Conservation (phyloP, 2,113 vertebrate species). For the Tiliqua scincoides region DNA sequence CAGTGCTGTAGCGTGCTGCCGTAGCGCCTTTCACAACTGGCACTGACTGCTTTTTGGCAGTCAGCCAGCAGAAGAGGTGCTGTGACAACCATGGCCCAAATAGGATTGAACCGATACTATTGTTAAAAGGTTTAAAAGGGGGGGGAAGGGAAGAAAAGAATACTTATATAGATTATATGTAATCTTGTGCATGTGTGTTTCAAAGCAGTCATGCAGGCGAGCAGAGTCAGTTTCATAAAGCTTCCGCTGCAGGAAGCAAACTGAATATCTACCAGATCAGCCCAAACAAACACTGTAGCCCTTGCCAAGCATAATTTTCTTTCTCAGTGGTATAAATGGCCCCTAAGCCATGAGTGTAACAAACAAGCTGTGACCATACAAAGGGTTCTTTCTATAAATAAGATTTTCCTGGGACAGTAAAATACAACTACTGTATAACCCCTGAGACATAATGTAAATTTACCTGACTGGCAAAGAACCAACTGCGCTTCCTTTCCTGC, state of each 20-base stretch:
- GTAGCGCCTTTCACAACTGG: too few relatives aligned
- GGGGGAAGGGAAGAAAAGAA: not conserved
- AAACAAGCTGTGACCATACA: conserved; percentile 14
- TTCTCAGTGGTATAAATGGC: not conserved
- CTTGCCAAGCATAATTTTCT: conserved; percentile 1
- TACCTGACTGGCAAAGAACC: conserved; percentile 22
- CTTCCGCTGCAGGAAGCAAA: not conserved
- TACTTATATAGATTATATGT: not conserved
- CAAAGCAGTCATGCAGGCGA: too few relatives aligned
- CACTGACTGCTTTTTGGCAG: too few relatives aligned
- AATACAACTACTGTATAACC: not conserved
- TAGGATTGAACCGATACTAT: too few relatives aligned
- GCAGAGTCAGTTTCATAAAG: not conserved
- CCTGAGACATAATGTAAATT: conserved; percentile 8
- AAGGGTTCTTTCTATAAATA: conserved; percentile 16
- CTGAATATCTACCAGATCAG: not conserved
- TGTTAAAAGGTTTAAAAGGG: not conserved
- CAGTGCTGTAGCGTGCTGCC: too few relatives aligned
- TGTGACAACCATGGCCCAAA: too few relatives aligned
- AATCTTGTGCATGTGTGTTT: not conserved
- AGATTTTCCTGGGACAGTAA: conserved; percentile 8
- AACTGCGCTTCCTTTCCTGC: conserved; percentile 31
- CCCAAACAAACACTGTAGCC: not conserved
- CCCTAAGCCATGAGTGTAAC: not conserved
- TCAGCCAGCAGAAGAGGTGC: too few relatives aligned